Evolutionary conservation across 2,113 vertebrate species (phyloP).

Genomic region (Cyprinus carpio): DNA sequence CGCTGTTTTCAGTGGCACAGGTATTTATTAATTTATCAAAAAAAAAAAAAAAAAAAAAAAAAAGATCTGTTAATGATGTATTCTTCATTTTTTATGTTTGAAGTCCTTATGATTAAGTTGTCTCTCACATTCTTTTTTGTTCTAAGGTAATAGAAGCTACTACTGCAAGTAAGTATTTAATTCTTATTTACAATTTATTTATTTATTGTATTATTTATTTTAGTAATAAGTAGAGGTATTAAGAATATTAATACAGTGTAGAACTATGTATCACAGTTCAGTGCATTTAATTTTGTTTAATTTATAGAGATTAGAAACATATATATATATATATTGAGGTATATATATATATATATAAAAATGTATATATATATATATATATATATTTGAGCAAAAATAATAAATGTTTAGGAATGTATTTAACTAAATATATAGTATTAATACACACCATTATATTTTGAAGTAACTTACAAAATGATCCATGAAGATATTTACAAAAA

Average conservation of each 20-base stretch:
- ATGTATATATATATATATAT: too few relatives aligned
- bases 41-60: too few relatives aligned
- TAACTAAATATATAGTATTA: not conserved
- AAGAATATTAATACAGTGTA: too few relatives aligned
- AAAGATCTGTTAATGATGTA: not conserved
- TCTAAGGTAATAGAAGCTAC: slow-evolving; percentile 65
- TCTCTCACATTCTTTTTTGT: slow-evolving; percentile 13
- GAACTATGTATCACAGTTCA: too few relatives aligned
- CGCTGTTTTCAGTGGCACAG: slow-evolving; percentile 69
- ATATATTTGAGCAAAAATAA: too few relatives aligned
- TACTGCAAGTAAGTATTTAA: slow-evolving; percentile 64
- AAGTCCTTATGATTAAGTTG: not conserved
- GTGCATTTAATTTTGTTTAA: too few relatives aligned
- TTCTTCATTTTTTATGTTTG: not conserved
- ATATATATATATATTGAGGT: too few relatives aligned
- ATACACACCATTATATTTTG: not conserved
- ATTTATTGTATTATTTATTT: too few relatives aligned
- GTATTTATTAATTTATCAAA: slow-evolving; percentile 57
- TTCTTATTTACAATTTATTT: not conserved
- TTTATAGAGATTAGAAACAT: too few relatives aligned
- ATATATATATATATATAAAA: too few relatives aligned
- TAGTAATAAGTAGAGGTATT: too few relatives aligned
- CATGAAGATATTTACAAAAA: too few relatives aligned
- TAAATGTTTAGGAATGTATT: not conserved
- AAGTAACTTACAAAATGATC: not conserved